Evolutionary conservation across 2,113 vertebrate species (phyloP).

Genomic region (Galeopterus variegatus): DNA sequence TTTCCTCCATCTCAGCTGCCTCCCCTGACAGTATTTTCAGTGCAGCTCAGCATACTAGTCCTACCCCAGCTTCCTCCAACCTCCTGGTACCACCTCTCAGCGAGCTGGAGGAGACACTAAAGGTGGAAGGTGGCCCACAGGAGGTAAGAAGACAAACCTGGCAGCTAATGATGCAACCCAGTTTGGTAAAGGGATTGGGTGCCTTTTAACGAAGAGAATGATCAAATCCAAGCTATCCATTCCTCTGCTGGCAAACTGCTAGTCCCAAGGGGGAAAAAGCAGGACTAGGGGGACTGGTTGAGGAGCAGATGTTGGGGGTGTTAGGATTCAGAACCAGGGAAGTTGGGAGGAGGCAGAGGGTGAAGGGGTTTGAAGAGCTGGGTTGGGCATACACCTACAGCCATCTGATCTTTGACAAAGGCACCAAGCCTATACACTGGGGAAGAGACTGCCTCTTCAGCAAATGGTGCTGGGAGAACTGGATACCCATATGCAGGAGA

Average conservation of each 20-base stretch:
- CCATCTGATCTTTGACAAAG: too few species aligned
- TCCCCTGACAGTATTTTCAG: background rate
- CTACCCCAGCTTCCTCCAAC: background rate
- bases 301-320: background rate
- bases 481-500: too few species aligned
- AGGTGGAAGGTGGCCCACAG: background rate
- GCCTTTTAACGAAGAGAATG: constrained; percentile 42
- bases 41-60: background rate
- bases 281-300: background rate
- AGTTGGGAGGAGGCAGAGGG: background rate
- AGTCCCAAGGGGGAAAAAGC: background rate
- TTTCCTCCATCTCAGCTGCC: background rate
- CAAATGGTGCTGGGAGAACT: too few species aligned
- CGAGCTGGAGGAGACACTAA: background rate
- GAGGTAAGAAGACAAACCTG: background rate
- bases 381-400: too few species aligned
- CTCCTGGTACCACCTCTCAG: background rate
- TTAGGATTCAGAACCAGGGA: background rate
- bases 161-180: constrained; percentile 60
- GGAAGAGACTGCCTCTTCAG: too few species aligned
- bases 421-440: too few species aligned
- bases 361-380: background rate
- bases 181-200: background rate
- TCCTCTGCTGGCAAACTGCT: background rate
- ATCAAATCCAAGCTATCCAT: background rate